Percentiles rank a stretch among this genome's conserved stretches.
Conservation (phyloP, 1,140 invertebrate genomes). For the Linepithema humile region DNA sequence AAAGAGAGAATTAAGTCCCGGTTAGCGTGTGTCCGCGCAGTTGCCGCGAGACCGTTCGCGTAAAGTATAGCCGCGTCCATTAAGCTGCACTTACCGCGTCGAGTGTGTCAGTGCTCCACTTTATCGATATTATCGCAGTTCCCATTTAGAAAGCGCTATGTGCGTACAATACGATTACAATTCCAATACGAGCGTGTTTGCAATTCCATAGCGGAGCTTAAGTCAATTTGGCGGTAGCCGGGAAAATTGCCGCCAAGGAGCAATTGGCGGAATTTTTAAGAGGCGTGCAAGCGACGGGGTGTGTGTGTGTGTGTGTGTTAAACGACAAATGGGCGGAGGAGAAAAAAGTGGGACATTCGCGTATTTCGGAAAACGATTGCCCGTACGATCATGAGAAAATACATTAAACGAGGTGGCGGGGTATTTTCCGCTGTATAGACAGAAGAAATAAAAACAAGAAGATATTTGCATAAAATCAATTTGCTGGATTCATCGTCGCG, state of each 20-base stretch:
- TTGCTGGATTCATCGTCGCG: conserved; percentile 21
- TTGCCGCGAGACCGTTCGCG: neutral
- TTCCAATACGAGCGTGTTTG: conserved; percentile 26
- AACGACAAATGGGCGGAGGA: neutral
- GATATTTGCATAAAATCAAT: conserved; percentile 54
- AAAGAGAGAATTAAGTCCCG: neutral
- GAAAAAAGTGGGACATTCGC: neutral
- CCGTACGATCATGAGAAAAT: neutral
- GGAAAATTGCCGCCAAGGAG: conserved; percentile 21
- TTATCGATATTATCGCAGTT: conserved; percentile 49
- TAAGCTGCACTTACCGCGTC: conserved; percentile 46
- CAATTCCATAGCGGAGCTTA: conserved; percentile 22
- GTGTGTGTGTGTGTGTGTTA: neutral
- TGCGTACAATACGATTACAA: conserved; percentile 48
- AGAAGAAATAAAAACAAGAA: conserved; percentile 22
- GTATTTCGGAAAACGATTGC: neutral
- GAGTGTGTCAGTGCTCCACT: conserved; percentile 20
- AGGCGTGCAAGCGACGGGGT: neutral
- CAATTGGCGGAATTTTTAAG: neutral
- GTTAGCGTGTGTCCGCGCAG: neutral
- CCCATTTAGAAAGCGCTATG: conserved; percentile 17
- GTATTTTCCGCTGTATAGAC: conserved; percentile 15
- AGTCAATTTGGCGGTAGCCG: conserved; percentile 18
- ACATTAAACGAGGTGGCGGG: conserved; percentile 2
- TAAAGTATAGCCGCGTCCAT: conserved; percentile 38